phyloP scores from a whole-genome alignment of 2,888 invertebrate species.

The Philopedon plagiatum region DNA sequence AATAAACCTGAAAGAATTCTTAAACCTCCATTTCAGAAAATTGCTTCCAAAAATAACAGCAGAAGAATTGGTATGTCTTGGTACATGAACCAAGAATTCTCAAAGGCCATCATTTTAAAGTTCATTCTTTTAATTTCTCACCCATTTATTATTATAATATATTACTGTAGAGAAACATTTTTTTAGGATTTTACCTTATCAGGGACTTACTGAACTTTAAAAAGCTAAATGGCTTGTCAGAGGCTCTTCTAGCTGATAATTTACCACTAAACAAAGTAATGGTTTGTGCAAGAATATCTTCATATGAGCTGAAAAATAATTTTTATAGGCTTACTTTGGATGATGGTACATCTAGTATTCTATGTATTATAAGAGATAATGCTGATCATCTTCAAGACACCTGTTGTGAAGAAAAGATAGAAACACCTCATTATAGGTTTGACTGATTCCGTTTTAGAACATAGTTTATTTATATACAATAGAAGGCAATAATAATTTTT shows the following conservation, averaged over 20 bases:
- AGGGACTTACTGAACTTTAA: conserved; percentile 2
- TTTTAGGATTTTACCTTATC: conserved; percentile 13
- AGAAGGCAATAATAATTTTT: background rate
- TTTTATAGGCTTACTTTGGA: conserved; percentile 15
- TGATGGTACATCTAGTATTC: conserved; percentile 25
- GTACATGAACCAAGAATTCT: too few species aligned
- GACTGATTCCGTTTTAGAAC: background rate
- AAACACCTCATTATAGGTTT: background rate
- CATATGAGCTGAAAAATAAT: conserved; percentile 11
- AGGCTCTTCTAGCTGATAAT: conserved; percentile 12
- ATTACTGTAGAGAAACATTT: background rate
- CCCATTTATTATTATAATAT: background rate
- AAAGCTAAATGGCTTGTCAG: background rate
- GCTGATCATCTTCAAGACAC: background rate
- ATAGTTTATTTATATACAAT: background rate
- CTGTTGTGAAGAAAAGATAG: background rate
- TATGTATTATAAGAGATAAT: background rate
- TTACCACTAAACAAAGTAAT: background rate
- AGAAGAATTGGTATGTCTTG: background rate
- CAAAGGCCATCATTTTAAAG: background rate
- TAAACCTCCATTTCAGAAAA: background rate
- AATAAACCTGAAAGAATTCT: background rate
- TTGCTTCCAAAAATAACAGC: background rate
- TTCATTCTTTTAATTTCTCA: background rate
- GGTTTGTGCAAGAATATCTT: conserved; percentile 24